Evolutionary conservation across 2,888 invertebrate genomes (phyloP), one percentile per base, ranked within the genome.

Genomic region (Seira sanloemensis): DNA sequence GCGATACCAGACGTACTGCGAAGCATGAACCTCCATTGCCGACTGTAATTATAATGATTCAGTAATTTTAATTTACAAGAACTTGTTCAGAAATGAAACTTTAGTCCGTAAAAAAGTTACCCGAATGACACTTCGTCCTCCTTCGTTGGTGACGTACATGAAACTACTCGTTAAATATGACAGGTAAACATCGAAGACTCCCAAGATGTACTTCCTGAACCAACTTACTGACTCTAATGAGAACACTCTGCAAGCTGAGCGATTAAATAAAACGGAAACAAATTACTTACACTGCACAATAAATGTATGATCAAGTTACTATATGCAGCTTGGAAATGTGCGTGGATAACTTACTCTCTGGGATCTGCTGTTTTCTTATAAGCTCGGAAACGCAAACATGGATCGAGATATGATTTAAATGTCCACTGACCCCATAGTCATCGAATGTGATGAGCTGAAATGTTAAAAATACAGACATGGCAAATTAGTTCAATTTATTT

Each of bases 1-100:
- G 78, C 99, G 94, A 92, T 97, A 99, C 99, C 99, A 99, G 54
- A 97, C 94, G 92, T 97, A 94, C 91, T 99, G 99, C n/a, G 97
- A 97, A 88, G 93, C 92, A 91, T 99, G 98, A 78, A 94, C 93
- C 87, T 93, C 93, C 97, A 98, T 98, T 1, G 98, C 97, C 87
- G 93, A 92, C 91, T 95, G 93, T 25, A 95, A 86, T 71, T 27
- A n/a, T 73, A 50, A 50, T n/a, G n/a, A n/a, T n/a, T 2, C 46
- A 27, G 26, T n/a, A 26, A 12, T 2, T 27, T 24, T 16, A 9
- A 73, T 58, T 72, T 46, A 5, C 24, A 75, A 66, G n/a, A 16
- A 46, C 26, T 18, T 25, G 24, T 76, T 24, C 62, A 25, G n/a
- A 21, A 24, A 71, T 23, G 18, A 5, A 26, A 26, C 2, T 72